Evolutionary conservation across 2,797 vertebrate genomes (phyloP).

Genomic region (Decapterus maruadsi): DNA sequence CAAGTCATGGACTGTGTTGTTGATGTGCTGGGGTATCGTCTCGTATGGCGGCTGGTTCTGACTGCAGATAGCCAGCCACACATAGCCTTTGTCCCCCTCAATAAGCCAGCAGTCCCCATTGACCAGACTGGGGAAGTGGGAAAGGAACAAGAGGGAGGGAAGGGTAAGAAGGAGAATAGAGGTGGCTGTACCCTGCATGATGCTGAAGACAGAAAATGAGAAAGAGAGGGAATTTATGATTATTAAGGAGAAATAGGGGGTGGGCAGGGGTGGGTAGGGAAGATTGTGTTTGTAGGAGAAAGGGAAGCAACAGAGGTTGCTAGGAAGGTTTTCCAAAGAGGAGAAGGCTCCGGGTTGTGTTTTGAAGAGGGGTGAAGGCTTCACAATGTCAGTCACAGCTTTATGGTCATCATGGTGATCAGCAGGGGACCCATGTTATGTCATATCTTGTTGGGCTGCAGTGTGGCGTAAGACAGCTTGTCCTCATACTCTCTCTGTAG

Average conservation of each 20-base stretch:
- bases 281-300: constrained; percentile 48
- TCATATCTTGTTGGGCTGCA: constrained; percentile 64
- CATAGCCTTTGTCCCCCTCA: constrained; percentile 98
- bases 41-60: constrained; percentile 99
- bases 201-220: constrained; percentile 29
- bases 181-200: constrained; percentile 68
- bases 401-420: constrained; percentile 67
- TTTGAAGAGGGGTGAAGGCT: constrained; percentile 53
- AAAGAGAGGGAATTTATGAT: constrained; percentile 2
- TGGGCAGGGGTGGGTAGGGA: not conserved
- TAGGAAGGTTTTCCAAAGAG: constrained; percentile 33
- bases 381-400: constrained; percentile 76
- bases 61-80: constrained; percentile 99
- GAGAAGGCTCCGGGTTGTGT: constrained; percentile 53
- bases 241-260: constrained; percentile 2
- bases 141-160: constrained; percentile 76
- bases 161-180: constrained; percentile 77
- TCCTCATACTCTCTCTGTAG: constrained; percentile 70
- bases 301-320: constrained; percentile 32
- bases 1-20: constrained; percentile 98
- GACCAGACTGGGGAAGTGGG: constrained; percentile 76
- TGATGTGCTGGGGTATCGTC: constrained; percentile 98
- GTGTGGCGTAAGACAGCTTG: constrained; percentile 52
- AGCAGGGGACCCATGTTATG: constrained; percentile 74
- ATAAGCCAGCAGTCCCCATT: constrained; percentile 97